phyloP scores from a whole-genome alignment of 2,888 invertebrate species.

The Phasia obesa region DNA sequence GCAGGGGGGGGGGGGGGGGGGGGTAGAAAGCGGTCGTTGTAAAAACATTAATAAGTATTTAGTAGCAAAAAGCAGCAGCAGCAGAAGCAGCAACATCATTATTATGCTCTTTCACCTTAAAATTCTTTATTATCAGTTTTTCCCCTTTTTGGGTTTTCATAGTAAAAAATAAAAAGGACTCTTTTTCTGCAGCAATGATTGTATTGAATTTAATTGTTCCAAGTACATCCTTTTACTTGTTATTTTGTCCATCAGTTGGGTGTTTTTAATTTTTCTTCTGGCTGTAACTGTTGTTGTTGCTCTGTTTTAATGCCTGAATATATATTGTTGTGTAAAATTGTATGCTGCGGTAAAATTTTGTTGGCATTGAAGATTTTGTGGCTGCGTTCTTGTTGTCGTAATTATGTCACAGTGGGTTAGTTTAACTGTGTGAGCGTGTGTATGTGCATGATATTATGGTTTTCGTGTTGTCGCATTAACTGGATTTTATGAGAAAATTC shows the following conservation, averaged over 20 bases:
- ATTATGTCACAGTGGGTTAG: constrained; percentile 27
- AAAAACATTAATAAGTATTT: background rate
- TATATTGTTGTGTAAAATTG: constrained; percentile 9
- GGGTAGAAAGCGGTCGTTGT: background rate
- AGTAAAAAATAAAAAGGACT: constrained; percentile 4
- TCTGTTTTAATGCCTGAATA: no score
- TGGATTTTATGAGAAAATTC: constrained; percentile 62
- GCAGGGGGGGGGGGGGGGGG: background rate
- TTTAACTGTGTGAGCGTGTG: background rate
- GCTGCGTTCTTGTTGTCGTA: constrained; percentile 24
- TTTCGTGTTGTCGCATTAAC: constrained; percentile 64
- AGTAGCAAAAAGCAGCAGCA: background rate
- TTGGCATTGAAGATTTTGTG: constrained; percentile 57
- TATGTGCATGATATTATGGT: constrained; percentile 29
- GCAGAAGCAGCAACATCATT: background rate
- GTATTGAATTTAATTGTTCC: constrained; percentile 60
- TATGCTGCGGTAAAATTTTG: constrained; percentile 1
- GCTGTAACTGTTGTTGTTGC: background rate
- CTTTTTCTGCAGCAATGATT: constrained; percentile 28
- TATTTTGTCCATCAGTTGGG: background rate
- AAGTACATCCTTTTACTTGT: constrained; percentile 57
- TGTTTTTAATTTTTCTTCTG: background rate
- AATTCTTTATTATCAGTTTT: constrained; percentile 6
- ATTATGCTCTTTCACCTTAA: background rate
- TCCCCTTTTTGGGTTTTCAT: background rate